Conservation (phyloP, 2,797 vertebrate genomes). For the Girardinus metallicus region DNA sequence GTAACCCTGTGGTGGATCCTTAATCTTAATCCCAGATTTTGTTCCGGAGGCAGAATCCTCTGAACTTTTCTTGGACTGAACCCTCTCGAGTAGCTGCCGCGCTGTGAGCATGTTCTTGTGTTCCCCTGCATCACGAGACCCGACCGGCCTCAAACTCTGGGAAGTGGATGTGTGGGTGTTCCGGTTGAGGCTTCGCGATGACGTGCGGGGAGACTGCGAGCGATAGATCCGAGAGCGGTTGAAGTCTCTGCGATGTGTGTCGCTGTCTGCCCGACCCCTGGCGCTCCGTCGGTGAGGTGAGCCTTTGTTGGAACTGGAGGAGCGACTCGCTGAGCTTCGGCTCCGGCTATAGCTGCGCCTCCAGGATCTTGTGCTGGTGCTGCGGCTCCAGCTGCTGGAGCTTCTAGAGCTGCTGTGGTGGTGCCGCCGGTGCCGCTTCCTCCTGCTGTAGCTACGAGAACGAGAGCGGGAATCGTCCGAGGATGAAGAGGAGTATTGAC, state of each 20-base stretch:
- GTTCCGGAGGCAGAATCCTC: constrained; percentile 77
- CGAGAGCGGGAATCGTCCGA: constrained; percentile 90
- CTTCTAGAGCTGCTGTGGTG: constrained; percentile 84
- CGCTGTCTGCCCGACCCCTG: constrained; percentile 85
- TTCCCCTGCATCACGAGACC: constrained; percentile 79
- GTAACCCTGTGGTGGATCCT: constrained; percentile 97
- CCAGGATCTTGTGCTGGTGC: constrained; percentile 92
- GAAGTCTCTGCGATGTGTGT: constrained; percentile 87
- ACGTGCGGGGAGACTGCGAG: constrained; percentile 92
- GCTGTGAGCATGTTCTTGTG: constrained; percentile 92
- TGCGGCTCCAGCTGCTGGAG: constrained; percentile 88
- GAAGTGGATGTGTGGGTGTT: constrained; percentile 70
- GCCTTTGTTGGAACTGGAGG: constrained; percentile 82
- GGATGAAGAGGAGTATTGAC: constrained; percentile 88
- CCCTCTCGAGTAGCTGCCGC: constrained; percentile 91
- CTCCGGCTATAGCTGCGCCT: constrained; percentile 92
- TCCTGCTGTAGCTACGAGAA: constrained; percentile 86
- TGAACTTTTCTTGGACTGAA: constrained; percentile 88
- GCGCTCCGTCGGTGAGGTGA: constrained; percentile 79
- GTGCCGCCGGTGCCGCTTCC: constrained; percentile 83
- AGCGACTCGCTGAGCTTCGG: constrained; percentile 90
- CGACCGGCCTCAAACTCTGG: constrained; percentile 65
- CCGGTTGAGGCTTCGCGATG: constrained; percentile 75
- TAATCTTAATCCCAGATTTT: constrained; percentile 92
- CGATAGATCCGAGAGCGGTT: constrained; percentile 95